Conservation (phyloP, 2,113 vertebrate species). For the Epinephelus cyanopodus region DNA sequence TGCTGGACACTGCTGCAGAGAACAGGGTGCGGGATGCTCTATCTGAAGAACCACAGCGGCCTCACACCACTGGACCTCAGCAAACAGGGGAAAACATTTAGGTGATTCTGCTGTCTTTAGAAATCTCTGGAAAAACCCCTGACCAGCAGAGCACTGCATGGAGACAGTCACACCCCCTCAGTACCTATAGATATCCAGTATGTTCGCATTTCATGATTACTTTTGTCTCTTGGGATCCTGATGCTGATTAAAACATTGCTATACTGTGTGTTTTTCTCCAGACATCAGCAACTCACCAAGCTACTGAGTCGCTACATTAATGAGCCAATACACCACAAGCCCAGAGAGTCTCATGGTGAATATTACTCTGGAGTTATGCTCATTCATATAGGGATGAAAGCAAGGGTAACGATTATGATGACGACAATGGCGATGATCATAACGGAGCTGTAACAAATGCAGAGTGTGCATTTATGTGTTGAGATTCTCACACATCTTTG, state of each 20-base stretch:
- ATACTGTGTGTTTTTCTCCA: constrained; percentile 66
- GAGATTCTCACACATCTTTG: background rate
- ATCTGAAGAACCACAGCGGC: constrained; percentile 79
- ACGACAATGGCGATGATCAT: background rate
- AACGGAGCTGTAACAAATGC: background rate
- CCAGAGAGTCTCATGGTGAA: constrained; percentile 82
- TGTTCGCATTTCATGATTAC: constrained; percentile 26
- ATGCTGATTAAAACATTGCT: constrained; percentile 59
- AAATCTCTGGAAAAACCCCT: constrained; percentile 22
- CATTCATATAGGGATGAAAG: background rate
- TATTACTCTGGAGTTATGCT: constrained; percentile 8
- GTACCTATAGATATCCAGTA: constrained; percentile 6
- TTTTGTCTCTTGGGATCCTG: constrained; percentile 47
- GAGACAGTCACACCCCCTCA: constrained; percentile 1
- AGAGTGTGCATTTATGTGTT: background rate
- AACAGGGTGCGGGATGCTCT: constrained; percentile 78
- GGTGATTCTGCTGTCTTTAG: constrained; percentile 68
- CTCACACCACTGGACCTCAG: constrained; percentile 84
- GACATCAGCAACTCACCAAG: constrained; percentile 86
- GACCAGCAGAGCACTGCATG: background rate
- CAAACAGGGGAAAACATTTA: constrained; percentile 83
- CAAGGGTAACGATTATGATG: background rate
- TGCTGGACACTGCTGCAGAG: constrained; percentile 85
- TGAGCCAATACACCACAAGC: constrained; percentile 78
- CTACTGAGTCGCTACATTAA: constrained; percentile 79